Base-by-base conservation (phyloP, 2,888 invertebrate genomes). In the Pyrocoelia pectoralis region DNA sequence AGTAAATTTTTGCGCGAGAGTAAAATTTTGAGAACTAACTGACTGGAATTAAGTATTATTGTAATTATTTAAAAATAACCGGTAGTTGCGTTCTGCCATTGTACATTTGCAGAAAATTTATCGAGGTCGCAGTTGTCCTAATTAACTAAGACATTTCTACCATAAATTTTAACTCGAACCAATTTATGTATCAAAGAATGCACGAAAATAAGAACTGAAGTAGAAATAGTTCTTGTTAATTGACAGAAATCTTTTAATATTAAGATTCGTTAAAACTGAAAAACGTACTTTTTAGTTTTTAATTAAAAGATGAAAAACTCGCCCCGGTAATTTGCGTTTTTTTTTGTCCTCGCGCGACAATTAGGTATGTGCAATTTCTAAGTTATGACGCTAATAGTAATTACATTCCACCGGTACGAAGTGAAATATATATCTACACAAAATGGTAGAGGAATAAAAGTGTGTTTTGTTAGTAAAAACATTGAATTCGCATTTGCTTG, bases 111-210 rank as follows among this genome's bases (percentile, higher is more conserved):
- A 51, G 54, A 58, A 56, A 58, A 49, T 55, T 59, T 49, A 33
- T 53, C 10, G 59, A 53, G 53, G 63, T 72, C 74, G 72, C 71
- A 70, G 73, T 74, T 71, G 76, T 73, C 76, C 76, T 77, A 78
- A 78, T 78, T 78, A 78, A 76, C 74, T 74, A 68, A 72, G 74
- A 76, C 76, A 73, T 76, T 74, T 75, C 70, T 70, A 70, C 74
- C 74, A 74, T 77, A 78, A 78, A 77, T 77, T 76, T 72, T 62
- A 74, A 70, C 72, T 69, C 62, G 58, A 70, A 70, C 74, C 75
- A 73, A 75, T 77, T 77, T 76, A 76, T 75, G 74, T 72, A 69
- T 73, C 68, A 69, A 24, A 71, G 72, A 68, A 69, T 65, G 65
- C 70, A 72, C 71, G 72, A 70, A 74, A 74, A 75, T 73, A 75